Evolutionary conservation across 2,888 invertebrate species (phyloP).

Genomic region (Lochmaea capreae): DNA sequence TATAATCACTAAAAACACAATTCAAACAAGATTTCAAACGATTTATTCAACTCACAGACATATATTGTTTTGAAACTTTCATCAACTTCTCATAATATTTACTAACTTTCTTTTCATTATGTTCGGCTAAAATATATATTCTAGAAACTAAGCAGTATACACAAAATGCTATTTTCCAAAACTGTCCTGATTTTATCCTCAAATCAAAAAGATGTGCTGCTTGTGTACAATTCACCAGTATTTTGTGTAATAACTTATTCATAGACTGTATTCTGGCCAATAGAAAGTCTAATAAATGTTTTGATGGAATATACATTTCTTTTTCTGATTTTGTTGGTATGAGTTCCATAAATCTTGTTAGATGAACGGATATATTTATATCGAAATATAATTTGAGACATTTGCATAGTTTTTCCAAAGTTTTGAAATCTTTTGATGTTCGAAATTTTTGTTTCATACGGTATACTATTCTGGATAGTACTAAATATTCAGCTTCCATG

Average conservation of each 20-base stretch:
- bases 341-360: slow-evolving; percentile 51
- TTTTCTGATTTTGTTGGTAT: slow-evolving; percentile 44
- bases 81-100: slow-evolving; percentile 63
- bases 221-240: slow-evolving; percentile 60
- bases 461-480: slow-evolving; percentile 56
- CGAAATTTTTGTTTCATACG: slow-evolving; percentile 66
- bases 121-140: slow-evolving; percentile 63
- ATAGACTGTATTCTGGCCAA: slow-evolving; percentile 66
- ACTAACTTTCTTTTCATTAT: slow-evolving; percentile 62
- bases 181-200: slow-evolving; percentile 64
- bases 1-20: too few relatives aligned
- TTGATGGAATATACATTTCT: slow-evolving; percentile 62
- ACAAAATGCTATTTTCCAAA: slow-evolving; percentile 64
- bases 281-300: slow-evolving; percentile 66
- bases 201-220: slow-evolving; percentile 61
- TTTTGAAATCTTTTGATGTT: slow-evolving; percentile 67
- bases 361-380: slow-evolving; percentile 57
- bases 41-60: background rate
- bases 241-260: slow-evolving; percentile 63
- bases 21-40: too few relatives aligned
- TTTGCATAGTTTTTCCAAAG: slow-evolving; percentile 65
- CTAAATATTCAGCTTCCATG: slow-evolving; percentile 63
- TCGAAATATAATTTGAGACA: slow-evolving; percentile 63
- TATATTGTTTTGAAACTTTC: slow-evolving; percentile 52
- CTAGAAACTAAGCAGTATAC: slow-evolving; percentile 65